phyloP scores from a whole-genome alignment of 2,113 vertebrate genomes.

The Vireo altiloquus region DNA sequence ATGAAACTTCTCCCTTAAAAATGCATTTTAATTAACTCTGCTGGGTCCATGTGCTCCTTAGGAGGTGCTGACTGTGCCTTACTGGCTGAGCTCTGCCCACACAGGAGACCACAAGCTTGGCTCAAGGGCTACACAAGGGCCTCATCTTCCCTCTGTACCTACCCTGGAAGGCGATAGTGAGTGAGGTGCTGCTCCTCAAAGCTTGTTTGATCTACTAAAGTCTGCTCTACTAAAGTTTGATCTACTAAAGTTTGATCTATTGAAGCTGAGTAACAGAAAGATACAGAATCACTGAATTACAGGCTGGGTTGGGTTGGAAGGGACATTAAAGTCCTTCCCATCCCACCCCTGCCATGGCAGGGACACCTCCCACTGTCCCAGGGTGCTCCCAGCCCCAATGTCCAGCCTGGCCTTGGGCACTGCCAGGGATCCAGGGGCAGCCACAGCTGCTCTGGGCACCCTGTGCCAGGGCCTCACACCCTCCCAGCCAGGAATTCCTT shows the following conservation, averaged over 20 bases:
- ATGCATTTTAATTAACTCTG: conserved; percentile 7
- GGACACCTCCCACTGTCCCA: neutral
- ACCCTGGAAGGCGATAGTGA: neutral
- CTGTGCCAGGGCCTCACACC: neutral
- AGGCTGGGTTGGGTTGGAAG: neutral
- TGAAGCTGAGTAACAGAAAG: neutral
- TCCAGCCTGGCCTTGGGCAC: neutral
- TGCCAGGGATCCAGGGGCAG: neutral
- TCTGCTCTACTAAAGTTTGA: neutral
- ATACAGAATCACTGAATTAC: neutral
- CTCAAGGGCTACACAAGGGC: neutral
- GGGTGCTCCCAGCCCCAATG: too few species aligned
- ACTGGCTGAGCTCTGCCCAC: neutral
- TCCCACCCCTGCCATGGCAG: neutral
- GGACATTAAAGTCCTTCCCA: fast-evolving
- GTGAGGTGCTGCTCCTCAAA: neutral
- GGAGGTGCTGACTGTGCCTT: neutral
- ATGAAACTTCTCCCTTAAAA: neutral
- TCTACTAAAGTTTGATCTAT: neutral
- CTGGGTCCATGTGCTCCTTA: neutral
- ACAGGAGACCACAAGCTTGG: neutral
- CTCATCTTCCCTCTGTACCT: neutral
- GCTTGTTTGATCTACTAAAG: neutral
- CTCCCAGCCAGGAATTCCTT: fast-evolving
- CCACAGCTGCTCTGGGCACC: neutral